phyloP scores from a whole-genome alignment of 2,888 invertebrate genomes.

The Actias luna region DNA sequence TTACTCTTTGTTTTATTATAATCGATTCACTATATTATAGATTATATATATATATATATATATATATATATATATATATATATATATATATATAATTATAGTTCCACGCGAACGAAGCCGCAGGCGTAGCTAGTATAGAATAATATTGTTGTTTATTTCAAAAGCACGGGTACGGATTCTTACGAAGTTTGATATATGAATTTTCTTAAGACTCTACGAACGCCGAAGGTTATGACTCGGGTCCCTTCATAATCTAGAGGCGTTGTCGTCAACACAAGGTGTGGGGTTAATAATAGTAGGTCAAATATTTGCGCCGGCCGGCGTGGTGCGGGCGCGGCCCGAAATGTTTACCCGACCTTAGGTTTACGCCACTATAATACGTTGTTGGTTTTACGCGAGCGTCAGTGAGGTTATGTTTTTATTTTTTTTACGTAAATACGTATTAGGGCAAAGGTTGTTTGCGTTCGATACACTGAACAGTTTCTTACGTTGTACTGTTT shows the following conservation, averaged over 20 bases:
- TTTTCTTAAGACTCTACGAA: background rate
- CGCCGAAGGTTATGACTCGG: background rate
- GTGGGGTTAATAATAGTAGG: constrained; percentile 68
- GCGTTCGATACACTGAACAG: constrained; percentile 17
- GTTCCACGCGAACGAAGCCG: no score
- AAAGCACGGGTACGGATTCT: background rate
- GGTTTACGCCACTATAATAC: constrained; percentile 35
- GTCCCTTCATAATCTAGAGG: constrained; percentile 23
- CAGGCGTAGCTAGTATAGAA: no score
- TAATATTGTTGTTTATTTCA: background rate
- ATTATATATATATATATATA: no score
- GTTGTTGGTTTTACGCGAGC: constrained; percentile 28
- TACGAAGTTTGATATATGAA: background rate
- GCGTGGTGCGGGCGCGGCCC: constrained; percentile 47
- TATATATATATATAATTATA: no score
- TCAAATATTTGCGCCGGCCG: constrained; percentile 65
- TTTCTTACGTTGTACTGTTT: background rate
- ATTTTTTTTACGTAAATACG: constrained; percentile 31
- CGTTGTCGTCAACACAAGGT: constrained; percentile 51
- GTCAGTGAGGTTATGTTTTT: constrained; percentile 33
- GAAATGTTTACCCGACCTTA: constrained; percentile 51
- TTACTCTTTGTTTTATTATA: no score
- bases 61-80: no score
- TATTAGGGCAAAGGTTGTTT: constrained; percentile 21
- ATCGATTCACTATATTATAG: no score